Percentiles rank a stretch among this genome's conserved stretches.
Conservation (phyloP, 2,797 vertebrate species). For the Pantherophis alleghaniensis region DNA sequence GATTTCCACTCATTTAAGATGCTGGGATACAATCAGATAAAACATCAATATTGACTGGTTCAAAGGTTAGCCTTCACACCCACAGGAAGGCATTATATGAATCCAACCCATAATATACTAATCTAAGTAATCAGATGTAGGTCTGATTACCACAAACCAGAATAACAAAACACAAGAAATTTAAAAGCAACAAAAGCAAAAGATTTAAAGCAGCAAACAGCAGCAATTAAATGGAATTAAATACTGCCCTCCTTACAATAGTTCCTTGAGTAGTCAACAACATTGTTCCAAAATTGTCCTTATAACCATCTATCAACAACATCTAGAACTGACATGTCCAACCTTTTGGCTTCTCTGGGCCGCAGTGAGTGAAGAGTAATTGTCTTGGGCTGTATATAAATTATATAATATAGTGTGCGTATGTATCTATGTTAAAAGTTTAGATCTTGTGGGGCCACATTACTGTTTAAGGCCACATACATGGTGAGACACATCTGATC, state of each 20-base stretch:
- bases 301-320: not conserved
- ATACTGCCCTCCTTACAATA: not conserved
- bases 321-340: not conserved
- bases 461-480: not conserved
- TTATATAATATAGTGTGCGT: not conserved
- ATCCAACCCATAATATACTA: not conserved
- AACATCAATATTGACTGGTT: constrained; percentile 30
- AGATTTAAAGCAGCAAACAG: not conserved
- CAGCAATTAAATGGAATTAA: not conserved
- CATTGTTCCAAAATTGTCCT: not conserved
- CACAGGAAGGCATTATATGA: not conserved
- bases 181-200: not conserved
- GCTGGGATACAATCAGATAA: constrained; percentile 30
- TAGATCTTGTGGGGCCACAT: not conserved
- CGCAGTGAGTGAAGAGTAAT: not conserved
- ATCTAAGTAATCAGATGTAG: not conserved
- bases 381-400: not conserved
- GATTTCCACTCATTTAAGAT: constrained; percentile 33
- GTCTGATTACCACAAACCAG: not conserved
- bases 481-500: not conserved
- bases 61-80: constrained; percentile 11
- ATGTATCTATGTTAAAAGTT: not conserved
- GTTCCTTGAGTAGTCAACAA: not conserved
- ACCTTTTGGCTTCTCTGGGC: not conserved
- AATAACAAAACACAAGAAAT: not conserved